A percentile compares a stretch with the other conserved stretches of the same genome.
Evolutionary conservation across 2,113 vertebrate species (phyloP).

Genomic region (Loxodonta africana): DNA sequence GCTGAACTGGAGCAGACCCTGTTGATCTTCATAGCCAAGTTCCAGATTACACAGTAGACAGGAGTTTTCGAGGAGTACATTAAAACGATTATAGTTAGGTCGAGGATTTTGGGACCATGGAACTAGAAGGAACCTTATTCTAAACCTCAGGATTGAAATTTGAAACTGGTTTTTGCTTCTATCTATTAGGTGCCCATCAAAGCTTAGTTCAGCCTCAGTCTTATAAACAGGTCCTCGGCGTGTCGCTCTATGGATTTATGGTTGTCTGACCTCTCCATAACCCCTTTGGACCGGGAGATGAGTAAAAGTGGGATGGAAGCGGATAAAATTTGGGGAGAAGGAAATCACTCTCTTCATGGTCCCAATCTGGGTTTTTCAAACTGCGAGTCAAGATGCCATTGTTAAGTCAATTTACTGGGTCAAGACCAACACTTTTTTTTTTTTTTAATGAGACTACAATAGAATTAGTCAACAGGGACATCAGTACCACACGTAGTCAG

Average conservation of each 20-base stretch:
- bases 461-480: neutral
- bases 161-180: constrained; percentile 49
- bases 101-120: neutral
- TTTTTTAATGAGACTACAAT: neutral
- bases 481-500: neutral
- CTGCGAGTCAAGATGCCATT: constrained; percentile 8
- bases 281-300: neutral
- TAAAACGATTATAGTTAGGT: neutral
- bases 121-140: constrained; percentile 51
- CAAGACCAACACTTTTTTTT: neutral
- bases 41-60: constrained; percentile 38
- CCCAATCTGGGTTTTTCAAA: constrained; percentile 19
- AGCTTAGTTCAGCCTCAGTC: constrained; percentile 43
- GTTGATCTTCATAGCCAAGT: constrained; percentile 55
- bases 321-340: neutral
- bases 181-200: constrained; percentile 51
- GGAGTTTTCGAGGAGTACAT: constrained; percentile 59
- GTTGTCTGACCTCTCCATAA: neutral
- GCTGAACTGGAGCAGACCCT: constrained; percentile 62
- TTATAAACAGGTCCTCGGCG: neutral
- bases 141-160: constrained; percentile 62
- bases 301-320: neutral
- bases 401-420: constrained; percentile 26
- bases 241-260: neutral
- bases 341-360: neutral